Evolutionary conservation across 2,113 vertebrate genomes (phyloP), one percentile per base, ranked within the genome.

Genomic region (Clupea harengus): DNA sequence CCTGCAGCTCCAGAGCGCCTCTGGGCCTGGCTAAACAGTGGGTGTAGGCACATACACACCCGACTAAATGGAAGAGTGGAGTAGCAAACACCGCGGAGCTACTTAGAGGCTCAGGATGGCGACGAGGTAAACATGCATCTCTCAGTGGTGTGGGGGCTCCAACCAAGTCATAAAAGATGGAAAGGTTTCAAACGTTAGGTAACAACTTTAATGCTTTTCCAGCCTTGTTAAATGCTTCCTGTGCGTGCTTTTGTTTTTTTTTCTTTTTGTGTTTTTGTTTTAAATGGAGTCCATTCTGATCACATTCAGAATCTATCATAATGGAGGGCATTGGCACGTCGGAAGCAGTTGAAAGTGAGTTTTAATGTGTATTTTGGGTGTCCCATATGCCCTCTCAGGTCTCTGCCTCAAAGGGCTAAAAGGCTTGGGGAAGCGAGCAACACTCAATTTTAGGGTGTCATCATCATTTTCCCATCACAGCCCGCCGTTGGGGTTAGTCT

Each of bases 51-150:
- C 90, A 85, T 85, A 93, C 92, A 92, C 91, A 92, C 87, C 60
- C 47, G 86, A 86, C 86, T 88, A 94, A 95, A 95, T 95, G 95
- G 94, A 94, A 93, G 90, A 94, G 89, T 89, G 84, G 87, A 90
- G 92, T 92, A 91, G 85, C 86, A 87, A 90, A 88, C 85, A 64
- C 46, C 87, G 64, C 60, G 81, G 75, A 86, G 82, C 82, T 88
- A 81, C 85, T 81, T 85, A 85, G 60, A 54, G 50, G 50, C 52
- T 54, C 45, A 22, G 89, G 87, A 91, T 92, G 85, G 86, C 88
- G 86, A 86, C 82, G 84, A 89, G 87, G 91, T 94, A 93, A 95
- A 94, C 92, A 94, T 89, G 90, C 86, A 86, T 86, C 84, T 82
- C 83, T 84, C 83, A 88, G 49, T 60, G 86, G 64, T 72, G 49